phyloP scores from a whole-genome alignment of 1,140 invertebrate species.

The Adoxophyes honmai region DNA sequence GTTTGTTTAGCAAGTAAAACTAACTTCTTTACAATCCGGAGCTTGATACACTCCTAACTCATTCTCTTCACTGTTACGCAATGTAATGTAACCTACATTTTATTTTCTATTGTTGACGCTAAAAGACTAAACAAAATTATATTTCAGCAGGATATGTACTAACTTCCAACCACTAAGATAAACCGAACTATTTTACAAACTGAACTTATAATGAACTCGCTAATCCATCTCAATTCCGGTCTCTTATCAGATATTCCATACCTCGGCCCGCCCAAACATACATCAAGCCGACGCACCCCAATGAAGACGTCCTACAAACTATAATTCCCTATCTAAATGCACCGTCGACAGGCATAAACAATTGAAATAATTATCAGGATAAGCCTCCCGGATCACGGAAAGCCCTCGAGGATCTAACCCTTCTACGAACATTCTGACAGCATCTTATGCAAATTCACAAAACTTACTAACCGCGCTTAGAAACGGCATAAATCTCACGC shows the following conservation, averaged over 20 bases:
- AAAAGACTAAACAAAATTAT: too few relatives aligned
- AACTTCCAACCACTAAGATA: too few relatives aligned
- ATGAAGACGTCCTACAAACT: conserved; percentile 70
- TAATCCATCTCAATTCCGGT: conserved; percentile 31
- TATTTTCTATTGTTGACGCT: too few relatives aligned
- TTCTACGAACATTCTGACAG: conserved; percentile 62
- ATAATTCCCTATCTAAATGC: conserved; percentile 75
- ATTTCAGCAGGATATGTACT: too few relatives aligned
- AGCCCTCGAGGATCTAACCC: conserved; percentile 71
- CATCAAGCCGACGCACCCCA: conserved; percentile 41
- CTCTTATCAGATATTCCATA: conserved; percentile 22
- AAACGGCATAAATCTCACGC: background rate
- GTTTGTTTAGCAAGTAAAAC: too few relatives aligned
- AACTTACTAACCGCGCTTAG: conserved; percentile 16
- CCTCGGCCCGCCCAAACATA: conserved; percentile 29
- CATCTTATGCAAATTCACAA: conserved; percentile 74
- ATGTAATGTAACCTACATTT: too few relatives aligned
- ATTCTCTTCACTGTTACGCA: too few relatives aligned
- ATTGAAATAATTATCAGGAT: conserved; percentile 77
- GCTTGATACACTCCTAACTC: too few relatives aligned
- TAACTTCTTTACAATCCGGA: too few relatives aligned
- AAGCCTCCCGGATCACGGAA: conserved; percentile 63
- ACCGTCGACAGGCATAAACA: conserved; percentile 74
- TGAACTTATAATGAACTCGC: background rate
- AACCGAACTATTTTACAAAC: too few relatives aligned